A percentile compares a stretch with the other conserved stretches of the same genome.
phyloP scores from a whole-genome alignment of 2,888 invertebrate species.

The Leptopterna dolabrata region DNA sequence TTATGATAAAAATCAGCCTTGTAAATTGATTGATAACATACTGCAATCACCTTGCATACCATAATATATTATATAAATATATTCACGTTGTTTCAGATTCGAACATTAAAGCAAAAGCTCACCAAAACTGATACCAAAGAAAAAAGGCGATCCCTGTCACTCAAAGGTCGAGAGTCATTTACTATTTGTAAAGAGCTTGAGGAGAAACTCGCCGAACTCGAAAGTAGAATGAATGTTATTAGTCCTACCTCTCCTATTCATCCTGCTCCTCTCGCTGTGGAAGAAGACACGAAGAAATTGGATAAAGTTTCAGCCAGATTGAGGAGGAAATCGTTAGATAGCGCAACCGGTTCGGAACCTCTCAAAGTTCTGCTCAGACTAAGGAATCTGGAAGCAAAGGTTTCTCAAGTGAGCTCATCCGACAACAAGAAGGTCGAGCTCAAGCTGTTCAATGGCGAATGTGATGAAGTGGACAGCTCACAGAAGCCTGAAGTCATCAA shows the following conservation, averaged over 20 bases:
- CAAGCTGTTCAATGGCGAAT: constrained; percentile 60
- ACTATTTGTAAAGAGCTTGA: constrained; percentile 86
- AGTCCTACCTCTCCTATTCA: constrained; percentile 70
- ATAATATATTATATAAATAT: too few species aligned
- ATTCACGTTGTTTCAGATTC: constrained; percentile 64
- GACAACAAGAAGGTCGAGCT: constrained; percentile 55
- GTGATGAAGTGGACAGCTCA: constrained; percentile 59
- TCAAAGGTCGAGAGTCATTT: constrained; percentile 85
- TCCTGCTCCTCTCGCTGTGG: constrained; percentile 49
- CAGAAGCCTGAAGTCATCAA: constrained; percentile 61
- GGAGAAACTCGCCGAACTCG: constrained; percentile 83
- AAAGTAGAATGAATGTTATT: constrained; percentile 79
- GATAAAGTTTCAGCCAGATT: constrained; percentile 70
- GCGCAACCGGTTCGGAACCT: constrained; percentile 81
- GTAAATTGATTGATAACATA: too few species aligned
- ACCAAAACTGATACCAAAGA: constrained; percentile 81
- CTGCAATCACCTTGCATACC: too few species aligned
- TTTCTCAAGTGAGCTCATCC: constrained; percentile 67
- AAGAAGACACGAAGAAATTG: constrained; percentile 48
- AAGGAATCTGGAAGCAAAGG: constrained; percentile 81
- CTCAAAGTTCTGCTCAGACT: constrained; percentile 75
- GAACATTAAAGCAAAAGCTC: constrained; percentile 82
- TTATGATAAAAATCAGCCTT: too few species aligned
- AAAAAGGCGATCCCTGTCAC: constrained; percentile 82
- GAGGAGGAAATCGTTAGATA: constrained; percentile 81